Base-by-base conservation (phyloP, 2,797 vertebrate species). In the Sandelia bainsii region DNA sequence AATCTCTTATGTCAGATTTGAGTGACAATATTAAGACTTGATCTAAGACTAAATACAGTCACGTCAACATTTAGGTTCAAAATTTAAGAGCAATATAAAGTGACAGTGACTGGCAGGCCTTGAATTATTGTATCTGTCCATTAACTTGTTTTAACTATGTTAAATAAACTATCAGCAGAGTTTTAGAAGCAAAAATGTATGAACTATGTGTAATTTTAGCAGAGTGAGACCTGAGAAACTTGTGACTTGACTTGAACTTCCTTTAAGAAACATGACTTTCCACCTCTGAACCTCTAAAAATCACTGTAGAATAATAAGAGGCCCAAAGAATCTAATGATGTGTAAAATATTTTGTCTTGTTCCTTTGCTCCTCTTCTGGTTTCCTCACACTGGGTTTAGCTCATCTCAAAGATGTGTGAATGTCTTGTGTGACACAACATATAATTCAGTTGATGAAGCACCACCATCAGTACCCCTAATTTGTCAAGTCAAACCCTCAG, bases 391-490 rank as follows among this genome's bases (percentile, higher is more conserved):
- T 19, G 37, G 48, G 10, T 6, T 72, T 46, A 67, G 65, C 62
- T 88, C 71, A 73, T 81, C 72, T 80, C 49, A 14, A 13, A 62
- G 68, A 75, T 46, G 81, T 78, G 80, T 34, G 50, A 75, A 65
- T 27, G 49, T 37, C 67, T 39, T 9, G 49, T 48, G 42, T 84
- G 79, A 86, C 81, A 87, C 75, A 80, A 44, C 53, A 29, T 51
- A 48, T 79, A 72, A 81, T 75, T 87, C 37, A 75, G 58, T 27
- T 0, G 37, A 74, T 61, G 83, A 75, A 67, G 68, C 48, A 1
- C 7, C 1, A 32, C 8, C 1, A 23, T 74, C 54, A 56, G 45
- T 10, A 56, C 58, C 72, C 62, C 0, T 77, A 69, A 44, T 49
- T 61, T 62, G 48, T 87, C 76, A 52, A 9, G 51, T 70, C 54